Percentiles rank a stretch among this genome's conserved stretches.
Evolutionary conservation across 2,113 vertebrate species (phyloP).

Genomic region (Lepus timidus): DNA sequence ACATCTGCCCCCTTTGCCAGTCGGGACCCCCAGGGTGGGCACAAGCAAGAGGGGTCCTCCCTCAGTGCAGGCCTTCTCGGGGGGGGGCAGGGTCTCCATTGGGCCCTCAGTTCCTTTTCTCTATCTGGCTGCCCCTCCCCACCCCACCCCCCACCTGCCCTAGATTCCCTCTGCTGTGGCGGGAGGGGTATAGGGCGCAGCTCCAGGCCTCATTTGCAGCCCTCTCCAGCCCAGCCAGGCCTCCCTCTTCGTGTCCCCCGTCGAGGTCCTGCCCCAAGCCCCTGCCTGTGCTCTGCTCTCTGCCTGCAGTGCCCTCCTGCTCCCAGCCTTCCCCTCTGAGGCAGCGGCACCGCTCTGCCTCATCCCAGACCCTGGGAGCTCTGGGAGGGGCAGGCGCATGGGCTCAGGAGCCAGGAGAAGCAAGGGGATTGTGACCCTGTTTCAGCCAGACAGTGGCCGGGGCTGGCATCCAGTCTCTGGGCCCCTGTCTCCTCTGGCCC

Average conservation of each 20-base stretch:
- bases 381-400: not conserved
- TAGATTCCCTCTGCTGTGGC: not conserved
- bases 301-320: not conserved
- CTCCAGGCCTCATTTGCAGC: too few species aligned
- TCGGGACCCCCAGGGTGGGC: not conserved
- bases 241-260: not conserved
- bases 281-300: not conserved
- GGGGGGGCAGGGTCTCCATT: not conserved
- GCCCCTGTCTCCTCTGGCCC: not conserved
- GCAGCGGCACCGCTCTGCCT: not conserved
- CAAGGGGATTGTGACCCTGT: not conserved
- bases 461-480: not conserved
- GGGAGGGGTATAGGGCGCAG: not conserved
- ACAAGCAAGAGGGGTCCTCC: not conserved
- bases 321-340: not conserved
- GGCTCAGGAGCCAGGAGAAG: not conserved
- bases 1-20: constrained; percentile 1
- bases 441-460: not conserved
- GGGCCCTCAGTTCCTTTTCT: not conserved
- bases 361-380: not conserved
- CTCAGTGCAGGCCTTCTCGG: not conserved
- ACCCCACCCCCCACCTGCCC: not conserved
- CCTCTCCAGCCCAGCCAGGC: not conserved
- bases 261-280: not conserved
- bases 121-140: not conserved